Percentiles rank a stretch among this genome's conserved stretches.
These are phyloP conservation scores for Zootermopsis nevadensis DNA, from an alignment of 2,888 invertebrate species.

Conservation along the genomic window DNA sequence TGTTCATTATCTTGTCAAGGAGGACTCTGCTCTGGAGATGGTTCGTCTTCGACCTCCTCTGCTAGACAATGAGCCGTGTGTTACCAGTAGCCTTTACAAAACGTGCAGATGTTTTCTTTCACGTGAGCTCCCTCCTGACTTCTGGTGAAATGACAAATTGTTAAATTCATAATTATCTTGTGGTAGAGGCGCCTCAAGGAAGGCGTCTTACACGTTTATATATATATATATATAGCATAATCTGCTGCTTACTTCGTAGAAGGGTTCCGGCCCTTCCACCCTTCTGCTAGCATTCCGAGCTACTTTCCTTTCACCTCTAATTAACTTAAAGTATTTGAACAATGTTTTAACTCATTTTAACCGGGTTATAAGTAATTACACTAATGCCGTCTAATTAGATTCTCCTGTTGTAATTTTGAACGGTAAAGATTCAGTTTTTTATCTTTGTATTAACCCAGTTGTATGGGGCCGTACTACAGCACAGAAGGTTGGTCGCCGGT, in stretches of 20 bases:
- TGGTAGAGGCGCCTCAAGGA: slow-evolving; percentile 2
- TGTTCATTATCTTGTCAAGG: no score
- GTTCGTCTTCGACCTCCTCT: no score
- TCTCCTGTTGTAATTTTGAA: neutral
- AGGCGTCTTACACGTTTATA: neutral
- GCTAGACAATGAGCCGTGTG: no score
- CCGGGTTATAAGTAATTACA: slow-evolving; percentile 44
- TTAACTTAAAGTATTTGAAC: slow-evolving; percentile 48
- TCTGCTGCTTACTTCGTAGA: neutral
- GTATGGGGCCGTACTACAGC: no score
- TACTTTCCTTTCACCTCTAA: slow-evolving; percentile 32
- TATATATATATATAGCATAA: neutral
- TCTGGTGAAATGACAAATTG: slow-evolving; percentile 5
- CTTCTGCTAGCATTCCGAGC: neutral
- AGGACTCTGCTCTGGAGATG: no score
- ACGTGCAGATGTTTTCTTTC: neutral
- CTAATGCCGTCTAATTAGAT: slow-evolving; percentile 46
- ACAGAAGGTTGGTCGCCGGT: no score
- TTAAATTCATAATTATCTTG: slow-evolving; percentile 22
- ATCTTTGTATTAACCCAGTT: neutral
- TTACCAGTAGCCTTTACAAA: neutral
- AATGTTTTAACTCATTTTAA: slow-evolving; percentile 48
- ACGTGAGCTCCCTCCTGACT: neutral
- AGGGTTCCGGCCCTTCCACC: neutral
- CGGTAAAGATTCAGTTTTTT: neutral